Evolutionary conservation across 2,113 vertebrate genomes (phyloP).

Genomic region (Litocranius walleri): DNA sequence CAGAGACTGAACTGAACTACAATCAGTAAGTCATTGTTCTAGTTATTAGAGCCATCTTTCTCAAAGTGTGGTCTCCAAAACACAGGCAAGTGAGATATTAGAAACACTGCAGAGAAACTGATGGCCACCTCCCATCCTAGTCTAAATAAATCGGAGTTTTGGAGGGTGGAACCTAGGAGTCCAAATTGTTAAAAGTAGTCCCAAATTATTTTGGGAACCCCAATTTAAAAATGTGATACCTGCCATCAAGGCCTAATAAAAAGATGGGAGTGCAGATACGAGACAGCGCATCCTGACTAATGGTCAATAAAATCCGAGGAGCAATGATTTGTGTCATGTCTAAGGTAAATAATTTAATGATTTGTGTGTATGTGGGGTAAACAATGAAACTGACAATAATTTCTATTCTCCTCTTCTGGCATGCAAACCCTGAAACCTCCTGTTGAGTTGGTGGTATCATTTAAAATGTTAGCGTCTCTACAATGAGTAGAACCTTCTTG

Average conservation of each 20-base stretch:
- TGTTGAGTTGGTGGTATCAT: not conserved
- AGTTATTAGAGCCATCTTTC: not conserved
- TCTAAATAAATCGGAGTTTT: not conserved
- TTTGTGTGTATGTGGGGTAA: not conserved
- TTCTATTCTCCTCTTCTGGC: not conserved
- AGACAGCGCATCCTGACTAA: not conserved
- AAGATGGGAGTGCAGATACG: not conserved
- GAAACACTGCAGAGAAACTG: not conserved
- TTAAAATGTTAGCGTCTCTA: not conserved
- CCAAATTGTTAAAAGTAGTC: not conserved
- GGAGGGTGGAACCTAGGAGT: not conserved
- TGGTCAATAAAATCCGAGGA: not conserved
- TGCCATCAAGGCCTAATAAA: not conserved
- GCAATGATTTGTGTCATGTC: not conserved
- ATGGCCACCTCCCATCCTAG: not conserved
- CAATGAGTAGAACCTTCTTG: not conserved
- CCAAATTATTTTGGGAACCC: not conserved
- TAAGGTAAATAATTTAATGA: not conserved
- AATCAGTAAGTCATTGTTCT: not conserved
- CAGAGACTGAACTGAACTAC: not conserved
- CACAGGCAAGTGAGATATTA: not conserved
- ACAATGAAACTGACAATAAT: not conserved
- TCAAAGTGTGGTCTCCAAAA: not conserved
- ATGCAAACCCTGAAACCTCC: not conserved
- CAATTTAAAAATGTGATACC: not conserved